These are phyloP conservation scores for Erpornis zantholeuca DNA, from an alignment of 2,113 vertebrate genomes.

Conservation along the genomic window DNA sequence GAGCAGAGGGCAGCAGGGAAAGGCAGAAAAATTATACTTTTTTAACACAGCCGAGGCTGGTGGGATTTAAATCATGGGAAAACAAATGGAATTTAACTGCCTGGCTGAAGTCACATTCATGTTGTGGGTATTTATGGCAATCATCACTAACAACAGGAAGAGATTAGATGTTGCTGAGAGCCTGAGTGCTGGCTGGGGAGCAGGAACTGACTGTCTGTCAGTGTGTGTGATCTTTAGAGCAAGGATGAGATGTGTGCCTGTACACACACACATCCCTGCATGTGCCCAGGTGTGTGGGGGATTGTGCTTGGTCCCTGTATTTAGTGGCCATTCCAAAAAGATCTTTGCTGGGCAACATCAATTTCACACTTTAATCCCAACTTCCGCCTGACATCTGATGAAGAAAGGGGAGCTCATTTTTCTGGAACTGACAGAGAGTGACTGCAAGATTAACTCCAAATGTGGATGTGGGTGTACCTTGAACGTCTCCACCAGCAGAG, in stretches of 20 bases:
- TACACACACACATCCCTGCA: neutral
- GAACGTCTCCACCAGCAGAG: neutral
- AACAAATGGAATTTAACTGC: slow-evolving; percentile 41
- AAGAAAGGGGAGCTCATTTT: neutral
- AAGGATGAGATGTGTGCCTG: neutral
- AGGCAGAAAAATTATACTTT: slow-evolving; percentile 26
- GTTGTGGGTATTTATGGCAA: slow-evolving; percentile 19
- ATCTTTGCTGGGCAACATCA: neutral
- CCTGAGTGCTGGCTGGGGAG: neutral
- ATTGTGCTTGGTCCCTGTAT: neutral
- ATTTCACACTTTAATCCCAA: neutral
- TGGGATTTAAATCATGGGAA: slow-evolving; percentile 39
- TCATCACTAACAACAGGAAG: slow-evolving; percentile 1
- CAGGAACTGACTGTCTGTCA: neutral
- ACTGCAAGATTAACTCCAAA: neutral
- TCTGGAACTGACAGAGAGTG: neutral
- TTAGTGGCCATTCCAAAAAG: neutral
- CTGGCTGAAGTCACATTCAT: neutral
- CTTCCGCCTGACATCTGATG: neutral
- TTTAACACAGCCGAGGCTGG: slow-evolving; percentile 8
- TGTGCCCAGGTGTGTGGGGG: neutral
- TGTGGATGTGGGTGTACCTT: neutral
- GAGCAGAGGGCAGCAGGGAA: neutral
- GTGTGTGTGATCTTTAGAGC: neutral
- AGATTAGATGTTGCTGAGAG: neutral